phyloP scores from a whole-genome alignment of 2,113 vertebrate genomes.

The Neolamprologus modestus region DNA sequence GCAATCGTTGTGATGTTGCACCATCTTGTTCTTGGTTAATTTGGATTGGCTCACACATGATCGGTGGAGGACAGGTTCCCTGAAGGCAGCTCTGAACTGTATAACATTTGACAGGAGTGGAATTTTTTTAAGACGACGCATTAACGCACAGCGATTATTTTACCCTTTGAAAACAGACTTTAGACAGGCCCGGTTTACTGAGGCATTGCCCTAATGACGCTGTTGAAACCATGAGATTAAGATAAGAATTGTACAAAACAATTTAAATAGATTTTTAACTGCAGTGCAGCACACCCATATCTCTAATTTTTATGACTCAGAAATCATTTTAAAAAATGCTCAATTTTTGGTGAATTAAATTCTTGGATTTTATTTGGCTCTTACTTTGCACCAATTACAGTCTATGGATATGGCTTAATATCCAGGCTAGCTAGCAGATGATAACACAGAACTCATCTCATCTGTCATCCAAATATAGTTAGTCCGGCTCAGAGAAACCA shows the following conservation, averaged over 20 bases:
- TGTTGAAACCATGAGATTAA: neutral
- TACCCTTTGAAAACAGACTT: neutral
- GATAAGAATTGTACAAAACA: neutral
- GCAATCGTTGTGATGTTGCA: conserved; percentile 3
- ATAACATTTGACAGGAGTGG: neutral
- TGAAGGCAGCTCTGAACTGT: neutral
- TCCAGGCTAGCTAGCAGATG: neutral
- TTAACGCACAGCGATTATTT: neutral
- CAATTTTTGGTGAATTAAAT: neutral
- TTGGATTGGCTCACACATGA: conserved; percentile 19
- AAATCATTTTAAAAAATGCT: neutral
- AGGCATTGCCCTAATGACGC: neutral
- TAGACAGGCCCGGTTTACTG: neutral
- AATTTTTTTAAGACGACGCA: neutral
- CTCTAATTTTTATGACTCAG: neutral
- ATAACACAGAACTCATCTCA: neutral
- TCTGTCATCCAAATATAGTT: neutral
- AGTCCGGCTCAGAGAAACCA: neutral
- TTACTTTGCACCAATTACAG: fast-evolving
- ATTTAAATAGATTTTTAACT: neutral
- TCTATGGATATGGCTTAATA: neutral
- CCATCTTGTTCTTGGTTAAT: conserved; percentile 7
- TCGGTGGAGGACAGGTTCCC: neutral
- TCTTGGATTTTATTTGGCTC: neutral
- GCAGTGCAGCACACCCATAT: neutral